Conservation (phyloP, 2,797 vertebrate species). For the Phoebastria nigripes region DNA sequence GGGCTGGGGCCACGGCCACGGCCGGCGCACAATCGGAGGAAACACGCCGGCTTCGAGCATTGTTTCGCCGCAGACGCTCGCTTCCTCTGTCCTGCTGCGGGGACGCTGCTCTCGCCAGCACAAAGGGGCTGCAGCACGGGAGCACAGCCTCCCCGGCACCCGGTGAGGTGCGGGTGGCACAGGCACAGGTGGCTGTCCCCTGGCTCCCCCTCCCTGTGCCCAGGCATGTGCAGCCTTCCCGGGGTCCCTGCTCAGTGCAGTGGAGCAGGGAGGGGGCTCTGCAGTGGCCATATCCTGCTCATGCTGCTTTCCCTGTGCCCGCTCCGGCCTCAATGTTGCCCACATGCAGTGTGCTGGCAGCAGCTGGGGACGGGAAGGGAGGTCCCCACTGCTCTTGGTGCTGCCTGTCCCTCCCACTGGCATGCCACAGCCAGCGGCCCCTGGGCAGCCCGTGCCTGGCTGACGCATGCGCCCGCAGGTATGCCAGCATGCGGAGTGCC, state of each 20-base stretch:
- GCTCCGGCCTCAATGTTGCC: fast-evolving
- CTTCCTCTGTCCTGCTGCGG: conserved; percentile 66
- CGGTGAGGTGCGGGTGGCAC: neutral
- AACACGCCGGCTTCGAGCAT: conserved; percentile 27
- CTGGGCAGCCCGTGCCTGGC: neutral
- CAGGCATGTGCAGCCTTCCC: neutral
- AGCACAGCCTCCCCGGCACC: neutral
- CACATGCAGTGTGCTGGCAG: fast-evolving
- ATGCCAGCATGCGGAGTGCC: conserved; percentile 89
- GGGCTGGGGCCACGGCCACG: neutral
- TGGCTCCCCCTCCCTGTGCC: fast-evolving
- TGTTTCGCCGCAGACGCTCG: conserved; percentile 44
- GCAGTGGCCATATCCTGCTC: fast-evolving
- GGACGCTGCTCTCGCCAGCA: conserved; percentile 44
- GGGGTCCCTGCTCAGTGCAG: fast-evolving
- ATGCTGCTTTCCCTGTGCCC: fast-evolving
- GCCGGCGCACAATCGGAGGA: conserved; percentile 59
- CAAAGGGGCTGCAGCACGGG: neutral
- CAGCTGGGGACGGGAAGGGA: fast-evolving
- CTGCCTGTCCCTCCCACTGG: neutral
- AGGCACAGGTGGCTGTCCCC: neutral
- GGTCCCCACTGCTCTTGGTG: fast-evolving
- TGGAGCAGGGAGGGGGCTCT: neutral
- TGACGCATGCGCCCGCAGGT: conserved; percentile 65
- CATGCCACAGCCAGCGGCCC: fast-evolving